A percentile compares a stretch with the other conserved stretches of the same genome.
Conservation (phyloP, 2,797 vertebrate species). For the Muscicapa striata region DNA sequence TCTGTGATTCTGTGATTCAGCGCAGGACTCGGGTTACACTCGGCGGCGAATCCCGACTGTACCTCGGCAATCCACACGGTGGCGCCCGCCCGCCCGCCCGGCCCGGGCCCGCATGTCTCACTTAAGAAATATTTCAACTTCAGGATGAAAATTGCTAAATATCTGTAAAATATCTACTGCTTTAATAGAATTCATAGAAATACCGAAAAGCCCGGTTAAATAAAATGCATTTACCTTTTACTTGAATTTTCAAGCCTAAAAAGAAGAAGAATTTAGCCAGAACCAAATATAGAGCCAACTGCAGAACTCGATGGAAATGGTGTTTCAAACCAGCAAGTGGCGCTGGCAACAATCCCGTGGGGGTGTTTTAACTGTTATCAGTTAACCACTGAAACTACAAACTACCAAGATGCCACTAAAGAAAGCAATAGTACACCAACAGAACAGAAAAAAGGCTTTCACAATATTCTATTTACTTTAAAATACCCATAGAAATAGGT, state of each 20-base stretch:
- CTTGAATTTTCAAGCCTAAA: neutral
- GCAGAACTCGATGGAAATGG: neutral
- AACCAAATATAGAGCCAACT: neutral
- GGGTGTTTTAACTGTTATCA: neutral
- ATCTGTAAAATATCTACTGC: neutral
- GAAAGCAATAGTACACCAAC: neutral
- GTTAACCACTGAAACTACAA: neutral
- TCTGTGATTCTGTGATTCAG: rapidly evolving
- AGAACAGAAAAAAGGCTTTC: neutral
- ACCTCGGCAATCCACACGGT: neutral
- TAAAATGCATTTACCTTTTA: neutral
- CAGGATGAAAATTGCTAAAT: neutral
- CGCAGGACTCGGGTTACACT: rapidly evolving
- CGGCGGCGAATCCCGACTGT: neutral
- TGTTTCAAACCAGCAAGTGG: constrained; percentile 62
- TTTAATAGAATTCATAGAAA: neutral
- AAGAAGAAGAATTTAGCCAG: neutral
- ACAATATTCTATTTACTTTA: neutral
- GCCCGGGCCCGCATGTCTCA: neutral
- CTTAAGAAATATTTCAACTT: neutral
- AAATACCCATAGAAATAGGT: neutral
- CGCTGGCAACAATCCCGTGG: constrained; percentile 44
- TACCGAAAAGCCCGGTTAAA: neutral
- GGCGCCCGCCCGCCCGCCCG: neutral
- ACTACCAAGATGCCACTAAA: neutral